Conservation (phyloP, 2,113 vertebrate genomes). For the Heptranchias perlo region DNA sequence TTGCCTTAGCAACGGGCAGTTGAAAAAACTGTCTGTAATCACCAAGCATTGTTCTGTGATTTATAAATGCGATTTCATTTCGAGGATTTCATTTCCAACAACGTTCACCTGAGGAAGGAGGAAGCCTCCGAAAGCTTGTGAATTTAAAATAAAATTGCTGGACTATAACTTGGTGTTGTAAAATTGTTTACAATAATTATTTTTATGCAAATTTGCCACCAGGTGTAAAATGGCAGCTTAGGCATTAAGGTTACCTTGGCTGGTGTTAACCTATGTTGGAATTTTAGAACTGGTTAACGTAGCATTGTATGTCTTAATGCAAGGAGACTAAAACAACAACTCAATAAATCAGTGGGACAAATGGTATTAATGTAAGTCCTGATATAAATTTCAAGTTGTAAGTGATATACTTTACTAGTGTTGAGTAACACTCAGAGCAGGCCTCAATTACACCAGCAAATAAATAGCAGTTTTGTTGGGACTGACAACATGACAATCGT, state of each 20-base stretch:
- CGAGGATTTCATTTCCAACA: too few relatives aligned
- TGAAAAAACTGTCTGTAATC: too few relatives aligned
- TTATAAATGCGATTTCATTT: too few relatives aligned
- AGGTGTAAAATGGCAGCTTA: neutral
- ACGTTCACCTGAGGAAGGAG: too few relatives aligned
- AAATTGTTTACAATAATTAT: too few relatives aligned
- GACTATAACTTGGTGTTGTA: too few relatives aligned
- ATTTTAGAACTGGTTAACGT: neutral
- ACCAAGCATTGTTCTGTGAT: too few relatives aligned
- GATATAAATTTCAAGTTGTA: neutral
- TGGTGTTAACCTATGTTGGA: neutral
- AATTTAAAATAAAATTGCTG: too few relatives aligned
- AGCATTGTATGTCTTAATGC: neutral
- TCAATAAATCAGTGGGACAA: neutral
- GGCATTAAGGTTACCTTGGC: neutral
- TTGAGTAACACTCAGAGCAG: neutral
- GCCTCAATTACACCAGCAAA: neutral
- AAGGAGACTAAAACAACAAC: neutral
- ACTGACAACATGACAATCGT: neutral
- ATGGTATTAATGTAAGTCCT: neutral
- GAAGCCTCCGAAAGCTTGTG: too few relatives aligned
- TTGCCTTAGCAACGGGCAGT: too few relatives aligned
- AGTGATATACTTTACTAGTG: neutral
- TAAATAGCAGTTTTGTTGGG: neutral
- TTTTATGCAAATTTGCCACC: neutral